Evolutionary conservation across 1,140 invertebrate species (phyloP).

Genomic region (Macrostomum lignano): DNA sequence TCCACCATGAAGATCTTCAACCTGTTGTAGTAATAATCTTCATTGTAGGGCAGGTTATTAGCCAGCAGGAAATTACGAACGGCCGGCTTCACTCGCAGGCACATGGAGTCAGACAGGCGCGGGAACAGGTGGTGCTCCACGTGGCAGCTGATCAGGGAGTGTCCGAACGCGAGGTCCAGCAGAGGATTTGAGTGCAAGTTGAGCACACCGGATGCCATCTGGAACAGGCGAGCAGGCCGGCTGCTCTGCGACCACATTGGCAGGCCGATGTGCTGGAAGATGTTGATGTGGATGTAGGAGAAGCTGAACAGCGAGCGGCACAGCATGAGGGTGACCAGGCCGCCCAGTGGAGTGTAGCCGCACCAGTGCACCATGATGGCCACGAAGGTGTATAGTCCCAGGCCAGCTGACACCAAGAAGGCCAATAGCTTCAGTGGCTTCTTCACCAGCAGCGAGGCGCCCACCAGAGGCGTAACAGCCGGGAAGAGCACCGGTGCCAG

Average conservation of each 20-base stretch:
- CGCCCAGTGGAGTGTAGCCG: constrained; percentile 10
- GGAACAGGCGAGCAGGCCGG: constrained; percentile 17
- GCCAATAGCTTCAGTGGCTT: constrained; percentile 1
- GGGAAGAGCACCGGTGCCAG: constrained; percentile 15
- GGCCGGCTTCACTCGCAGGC: constrained; percentile 17
- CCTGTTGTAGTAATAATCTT: constrained; percentile 13
- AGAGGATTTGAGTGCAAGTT: constrained; percentile 15
- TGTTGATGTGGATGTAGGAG: constrained; percentile 22
- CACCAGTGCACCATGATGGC: constrained; percentile 12
- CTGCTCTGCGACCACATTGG: constrained; percentile 16
- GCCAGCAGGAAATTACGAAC: constrained; percentile 13
- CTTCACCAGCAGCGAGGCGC: constrained; percentile 10
- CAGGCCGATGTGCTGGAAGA: constrained; percentile 24
- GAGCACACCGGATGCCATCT: constrained; percentile 19
- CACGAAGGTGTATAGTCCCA: constrained; percentile 11
- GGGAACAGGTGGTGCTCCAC: constrained; percentile 23
- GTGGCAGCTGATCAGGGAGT: constrained; percentile 17
- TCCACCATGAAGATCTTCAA: constrained; percentile 13
- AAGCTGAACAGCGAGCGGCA: constrained; percentile 12
- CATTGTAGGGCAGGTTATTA: constrained; percentile 15
- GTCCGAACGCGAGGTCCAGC: constrained; percentile 17
- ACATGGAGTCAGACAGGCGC: constrained; percentile 20
- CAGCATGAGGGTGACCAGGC: constrained; percentile 9
- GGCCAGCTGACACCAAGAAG: constrained; percentile 9
- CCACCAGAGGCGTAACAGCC: constrained; percentile 12